Base-by-base conservation (phyloP, 2,888 invertebrate genomes). In the Ectemnius lituratus region DNA sequence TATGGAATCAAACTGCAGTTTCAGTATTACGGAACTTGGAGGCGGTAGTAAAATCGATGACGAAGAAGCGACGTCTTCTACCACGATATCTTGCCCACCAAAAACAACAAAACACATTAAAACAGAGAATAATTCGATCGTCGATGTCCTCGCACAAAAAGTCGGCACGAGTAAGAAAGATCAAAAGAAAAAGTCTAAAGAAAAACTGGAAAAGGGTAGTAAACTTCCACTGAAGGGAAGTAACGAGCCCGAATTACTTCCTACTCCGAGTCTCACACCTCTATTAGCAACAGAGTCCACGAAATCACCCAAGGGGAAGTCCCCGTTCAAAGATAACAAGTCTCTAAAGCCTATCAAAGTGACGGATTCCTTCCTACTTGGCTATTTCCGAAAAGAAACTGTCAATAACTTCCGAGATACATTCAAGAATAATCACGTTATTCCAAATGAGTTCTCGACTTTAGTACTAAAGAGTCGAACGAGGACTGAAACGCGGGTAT, bases 381-480 rank as follows among this genome's bases (percentile, higher is more conserved):
- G 94, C 60, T 93, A 93, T 81, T 95, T 95, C 88, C 92, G 95
- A 81, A 94, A 94, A 90, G 93, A 94, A 85, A 94, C 94, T 14
- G 93, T 94, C 4, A 93, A 94, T 68, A 94, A 93, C 76, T 95
- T 94, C 87, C 93, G 94, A 84, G 93, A 94, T 82, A 94, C 94
- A 58, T 95, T 94, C 89, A 93, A 94, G 71, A 94, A 93, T 85
- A 94, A 93, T 85, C 93, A 93, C 78, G 93, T 93, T 27, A 88
- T 94, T 69, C 89, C 88, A n/a, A 90, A 89, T 57, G 91, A 93
- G 89, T 95, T 96, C 85, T 93, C 95, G 45, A 94, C 96, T 0
- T 93, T 95, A 46, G 94, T 96, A 62, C 87, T 96, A 73, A 94
- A 95, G 87, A 94, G 95, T 60, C 92, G 96, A 84, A 96, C 96